phyloP scores from a whole-genome alignment of 1,140 invertebrate species.

The Daktulosphaira vitifoliae region DNA sequence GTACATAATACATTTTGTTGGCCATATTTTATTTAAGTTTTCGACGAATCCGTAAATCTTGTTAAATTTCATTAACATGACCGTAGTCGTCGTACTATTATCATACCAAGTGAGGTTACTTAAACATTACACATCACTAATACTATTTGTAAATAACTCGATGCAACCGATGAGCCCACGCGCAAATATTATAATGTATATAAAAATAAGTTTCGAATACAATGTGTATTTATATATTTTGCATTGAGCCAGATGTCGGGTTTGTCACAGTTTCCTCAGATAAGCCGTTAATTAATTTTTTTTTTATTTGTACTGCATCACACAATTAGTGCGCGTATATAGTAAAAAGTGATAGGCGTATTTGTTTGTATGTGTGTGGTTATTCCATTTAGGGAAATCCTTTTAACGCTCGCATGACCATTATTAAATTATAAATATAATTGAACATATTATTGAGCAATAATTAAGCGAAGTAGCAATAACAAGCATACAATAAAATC shows the following conservation, averaged over 20 bases:
- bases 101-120: slow-evolving; percentile 1
- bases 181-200: not conserved
- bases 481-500: too few relatives aligned
- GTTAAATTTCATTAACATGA: too few relatives aligned
- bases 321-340: too few relatives aligned
- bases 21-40: slow-evolving; percentile 9
- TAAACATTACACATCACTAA: not conserved
- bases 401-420: slow-evolving; percentile 1
- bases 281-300: not conserved
- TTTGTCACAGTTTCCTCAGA: not conserved
- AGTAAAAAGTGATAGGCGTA: too few relatives aligned
- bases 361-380: not conserved
- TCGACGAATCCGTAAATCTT: too few relatives aligned
- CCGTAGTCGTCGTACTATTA: not conserved
- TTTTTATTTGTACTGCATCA: too few relatives aligned
- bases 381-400: slow-evolving; percentile 11
- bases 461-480: not conserved
- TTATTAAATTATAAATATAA: not conserved
- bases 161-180: not conserved
- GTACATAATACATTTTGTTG: not conserved
- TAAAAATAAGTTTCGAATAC: not conserved
- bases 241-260: not conserved
- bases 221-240: not conserved
- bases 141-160: not conserved
- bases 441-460: slow-evolving; percentile 7